Evolutionary conservation across 2,888 invertebrate species (phyloP).

Genomic region (Blastobasis adustella): DNA sequence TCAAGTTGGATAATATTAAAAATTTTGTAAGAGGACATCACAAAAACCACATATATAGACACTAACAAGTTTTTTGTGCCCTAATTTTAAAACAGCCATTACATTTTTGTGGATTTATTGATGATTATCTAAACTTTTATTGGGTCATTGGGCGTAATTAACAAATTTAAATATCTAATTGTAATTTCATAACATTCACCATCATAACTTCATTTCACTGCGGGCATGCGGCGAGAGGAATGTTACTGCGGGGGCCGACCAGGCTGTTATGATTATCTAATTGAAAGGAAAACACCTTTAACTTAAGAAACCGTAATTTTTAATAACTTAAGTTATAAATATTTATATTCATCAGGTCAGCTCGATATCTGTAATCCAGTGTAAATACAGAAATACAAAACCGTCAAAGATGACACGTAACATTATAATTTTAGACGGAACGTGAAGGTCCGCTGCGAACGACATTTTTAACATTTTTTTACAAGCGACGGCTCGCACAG

Average conservation of each 20-base stretch:
- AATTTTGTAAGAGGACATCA: conserved; percentile 49
- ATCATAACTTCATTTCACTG: conserved; percentile 69
- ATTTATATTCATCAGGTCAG: conserved; percentile 78
- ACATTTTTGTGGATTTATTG: conserved; percentile 45
- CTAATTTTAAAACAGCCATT: conserved; percentile 65
- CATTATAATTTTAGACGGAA: conserved; percentile 75
- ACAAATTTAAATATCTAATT: conserved; percentile 53
- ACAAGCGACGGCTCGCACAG: conserved; percentile 72
- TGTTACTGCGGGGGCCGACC: conserved; percentile 71
- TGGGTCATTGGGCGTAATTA: conserved; percentile 54
- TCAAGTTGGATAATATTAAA: conserved; percentile 56
- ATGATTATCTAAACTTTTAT: conserved; percentile 44
- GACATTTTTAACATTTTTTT: conserved; percentile 75
- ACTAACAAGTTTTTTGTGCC: conserved; percentile 74
- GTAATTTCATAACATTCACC: conserved; percentile 60
- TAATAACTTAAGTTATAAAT: conserved; percentile 78
- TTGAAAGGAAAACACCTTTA: conserved; percentile 75
- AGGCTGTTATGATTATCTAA: conserved; percentile 49
- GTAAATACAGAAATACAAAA: conserved; percentile 77
- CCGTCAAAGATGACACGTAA: conserved; percentile 77
- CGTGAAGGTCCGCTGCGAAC: conserved; percentile 75
- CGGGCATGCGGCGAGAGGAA: conserved; percentile 71
- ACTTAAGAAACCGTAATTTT: conserved; percentile 76
- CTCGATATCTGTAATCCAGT: conserved; percentile 77
- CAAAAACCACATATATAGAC: conserved; percentile 59